Conservation (phyloP, 2,888 invertebrate species). For the Carcina quercana region DNA sequence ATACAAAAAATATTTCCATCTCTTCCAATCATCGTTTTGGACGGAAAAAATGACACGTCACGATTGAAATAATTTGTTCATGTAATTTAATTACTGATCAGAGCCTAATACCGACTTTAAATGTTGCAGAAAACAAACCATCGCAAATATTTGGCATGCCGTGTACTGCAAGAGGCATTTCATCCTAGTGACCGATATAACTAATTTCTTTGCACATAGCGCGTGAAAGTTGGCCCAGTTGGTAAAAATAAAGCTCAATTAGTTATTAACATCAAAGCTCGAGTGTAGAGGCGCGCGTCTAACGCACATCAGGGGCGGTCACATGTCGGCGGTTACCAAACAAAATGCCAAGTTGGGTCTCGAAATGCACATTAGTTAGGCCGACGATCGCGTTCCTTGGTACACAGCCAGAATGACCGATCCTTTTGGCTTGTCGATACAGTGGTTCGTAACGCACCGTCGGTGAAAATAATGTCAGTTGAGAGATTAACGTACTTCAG, state of each 20-base stretch:
- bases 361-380: slow-evolving; percentile 64
- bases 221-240: slow-evolving; percentile 4
- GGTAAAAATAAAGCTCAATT: slow-evolving; percentile 3
- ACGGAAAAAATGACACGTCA: no score
- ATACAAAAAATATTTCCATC: no score
- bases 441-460: slow-evolving; percentile 51
- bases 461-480: slow-evolving; percentile 69
- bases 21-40: no score
- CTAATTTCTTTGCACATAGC: no score
- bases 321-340: slow-evolving; percentile 19
- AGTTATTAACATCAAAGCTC: slow-evolving; percentile 3
- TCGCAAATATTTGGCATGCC: no score
- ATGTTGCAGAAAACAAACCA: no score
- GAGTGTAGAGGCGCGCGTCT: neutral
- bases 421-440: slow-evolving; percentile 72
- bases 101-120: no score
- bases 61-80: no score
- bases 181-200: no score
- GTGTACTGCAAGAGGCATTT: no score
- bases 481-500: slow-evolving; percentile 71
- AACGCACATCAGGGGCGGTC: neutral
- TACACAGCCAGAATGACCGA: slow-evolving; percentile 69
- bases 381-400: slow-evolving; percentile 67
- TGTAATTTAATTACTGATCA: no score
- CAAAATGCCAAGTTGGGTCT: slow-evolving; percentile 68